Conservation (phyloP, 2,888 invertebrate species). For the Teinopalpus imperialis region DNA sequence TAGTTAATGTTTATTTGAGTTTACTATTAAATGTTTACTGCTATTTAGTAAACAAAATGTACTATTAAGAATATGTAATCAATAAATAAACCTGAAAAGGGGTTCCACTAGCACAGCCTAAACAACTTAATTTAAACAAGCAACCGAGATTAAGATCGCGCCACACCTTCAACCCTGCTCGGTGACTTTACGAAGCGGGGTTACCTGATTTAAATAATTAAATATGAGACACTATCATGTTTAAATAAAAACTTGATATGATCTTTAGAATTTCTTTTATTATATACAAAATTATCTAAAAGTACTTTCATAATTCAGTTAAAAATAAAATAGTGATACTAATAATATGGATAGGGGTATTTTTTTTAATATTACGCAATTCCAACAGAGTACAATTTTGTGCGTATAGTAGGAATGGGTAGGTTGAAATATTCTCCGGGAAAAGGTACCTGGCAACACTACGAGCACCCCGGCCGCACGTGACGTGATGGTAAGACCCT, state of each 20-base stretch:
- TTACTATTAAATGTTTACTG: too few relatives aligned
- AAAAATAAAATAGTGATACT: too few relatives aligned
- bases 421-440: slow-evolving; percentile 6
- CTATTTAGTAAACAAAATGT: too few relatives aligned
- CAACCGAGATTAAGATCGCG: slow-evolving; percentile 15
- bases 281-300: too few relatives aligned
- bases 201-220: not conserved
- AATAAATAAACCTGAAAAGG: slow-evolving; percentile 12
- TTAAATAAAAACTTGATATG: too few relatives aligned
- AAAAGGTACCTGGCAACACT: slow-evolving; percentile 22
- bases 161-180: slow-evolving; percentile 10
- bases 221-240: not conserved
- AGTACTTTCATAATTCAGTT: too few relatives aligned
- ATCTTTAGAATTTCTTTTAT: too few relatives aligned
- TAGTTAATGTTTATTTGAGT: too few relatives aligned
- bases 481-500: slow-evolving; percentile 51
- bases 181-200: not conserved
- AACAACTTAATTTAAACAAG: slow-evolving; percentile 6
- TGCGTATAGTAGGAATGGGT: slow-evolving; percentile 5
- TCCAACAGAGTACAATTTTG: too few relatives aligned
- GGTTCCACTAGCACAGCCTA: not conserved
- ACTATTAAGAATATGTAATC: not conserved
- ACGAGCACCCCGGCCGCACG: slow-evolving; percentile 38
- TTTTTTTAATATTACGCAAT: too few relatives aligned
- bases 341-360: too few relatives aligned